Evolutionary conservation across 2,888 invertebrate genomes (phyloP).

Genomic region (Capitulum mitella): DNA sequence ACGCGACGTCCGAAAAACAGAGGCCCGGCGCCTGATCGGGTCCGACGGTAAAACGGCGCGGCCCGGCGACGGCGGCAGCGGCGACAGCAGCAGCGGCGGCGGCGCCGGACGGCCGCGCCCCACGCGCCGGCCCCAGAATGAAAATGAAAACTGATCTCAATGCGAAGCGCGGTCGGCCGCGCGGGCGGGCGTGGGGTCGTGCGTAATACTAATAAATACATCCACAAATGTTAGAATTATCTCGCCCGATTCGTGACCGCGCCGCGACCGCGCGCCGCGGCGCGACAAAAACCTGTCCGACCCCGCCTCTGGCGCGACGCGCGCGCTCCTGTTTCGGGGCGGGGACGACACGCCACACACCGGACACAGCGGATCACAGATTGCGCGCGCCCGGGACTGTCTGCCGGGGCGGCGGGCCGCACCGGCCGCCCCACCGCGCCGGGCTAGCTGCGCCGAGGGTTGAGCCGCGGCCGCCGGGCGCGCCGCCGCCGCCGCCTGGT

Average conservation of each 20-base stretch:
- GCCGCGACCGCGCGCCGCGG: no score
- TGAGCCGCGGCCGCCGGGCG: background rate
- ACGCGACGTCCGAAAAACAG: no score
- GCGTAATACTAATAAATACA: slow-evolving; percentile 11
- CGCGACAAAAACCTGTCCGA: no score
- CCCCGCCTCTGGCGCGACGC: no score
- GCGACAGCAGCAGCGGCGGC: background rate
- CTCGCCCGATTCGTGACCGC: background rate
- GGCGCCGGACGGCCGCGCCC: background rate
- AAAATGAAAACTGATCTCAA: slow-evolving; percentile 12
- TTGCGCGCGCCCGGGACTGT: background rate
- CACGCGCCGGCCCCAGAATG: background rate
- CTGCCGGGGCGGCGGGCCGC: background rate
- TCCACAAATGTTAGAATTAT: slow-evolving; percentile 22
- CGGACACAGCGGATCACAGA: background rate
- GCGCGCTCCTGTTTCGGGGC: no score
- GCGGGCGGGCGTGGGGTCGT: background rate
- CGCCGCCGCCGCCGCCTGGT: background rate
- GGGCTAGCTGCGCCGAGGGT: background rate
- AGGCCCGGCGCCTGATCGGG: background rate
- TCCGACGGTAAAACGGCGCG: background rate
- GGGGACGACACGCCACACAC: background rate
- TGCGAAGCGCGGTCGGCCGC: background rate
- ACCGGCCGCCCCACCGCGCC: background rate
- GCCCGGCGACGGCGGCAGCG: background rate